Base-by-base conservation (phyloP, 2,888 invertebrate genomes). In the Blastobasis lacticolella region DNA sequence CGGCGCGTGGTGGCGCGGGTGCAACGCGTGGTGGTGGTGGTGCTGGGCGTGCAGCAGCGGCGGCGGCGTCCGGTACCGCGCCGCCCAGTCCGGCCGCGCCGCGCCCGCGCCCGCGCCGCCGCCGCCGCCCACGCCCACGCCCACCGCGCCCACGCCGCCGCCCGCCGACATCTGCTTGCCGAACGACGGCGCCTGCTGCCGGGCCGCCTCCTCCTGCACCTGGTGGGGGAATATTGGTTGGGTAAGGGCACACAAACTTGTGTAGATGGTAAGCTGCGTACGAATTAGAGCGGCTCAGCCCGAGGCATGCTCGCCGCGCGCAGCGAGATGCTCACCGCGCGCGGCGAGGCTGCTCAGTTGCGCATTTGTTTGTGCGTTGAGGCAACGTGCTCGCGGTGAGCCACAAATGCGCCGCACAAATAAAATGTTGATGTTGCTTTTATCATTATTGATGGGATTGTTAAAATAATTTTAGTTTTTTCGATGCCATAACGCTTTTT, bases 201-300 rank as follows among this genome's bases (percentile, higher is more conserved):
- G 90, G 6, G 96, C 96, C 49, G 96, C 97, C 73, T 96, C 96
- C 72, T 96, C 97, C 77, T 97, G 97, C 4, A 97, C 92, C 88
- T 94, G 92, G 5, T 4, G 3, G 49, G 7, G 9, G 4, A 45
- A 45, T 3, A 23, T 5, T 41, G 6, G 41, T 38, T 45, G 2
- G 6, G 10, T n/a, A 4, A 45, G 6, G 41, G 36, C 5, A n/a
- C 37, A 23, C 1, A 23, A 23, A 23, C 23, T 23, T 23, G 23
- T 23, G 3, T 23, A 23, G 23, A 23, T 1, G 23, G 23, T 23
- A 23, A 23, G 3, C 23, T n/a, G n/a, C n/a, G n/a, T n/a, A n/a
- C n/a, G n/a, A n/a, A n/a, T n/a, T n/a, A n/a, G n/a, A n/a, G n/a
- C n/a, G n/a, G n/a, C n/a, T n/a, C n/a, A n/a, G n/a, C n/a, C n/a